Conservation (phyloP, 1,140 invertebrate species). For the Babylonia areolata region DNA sequence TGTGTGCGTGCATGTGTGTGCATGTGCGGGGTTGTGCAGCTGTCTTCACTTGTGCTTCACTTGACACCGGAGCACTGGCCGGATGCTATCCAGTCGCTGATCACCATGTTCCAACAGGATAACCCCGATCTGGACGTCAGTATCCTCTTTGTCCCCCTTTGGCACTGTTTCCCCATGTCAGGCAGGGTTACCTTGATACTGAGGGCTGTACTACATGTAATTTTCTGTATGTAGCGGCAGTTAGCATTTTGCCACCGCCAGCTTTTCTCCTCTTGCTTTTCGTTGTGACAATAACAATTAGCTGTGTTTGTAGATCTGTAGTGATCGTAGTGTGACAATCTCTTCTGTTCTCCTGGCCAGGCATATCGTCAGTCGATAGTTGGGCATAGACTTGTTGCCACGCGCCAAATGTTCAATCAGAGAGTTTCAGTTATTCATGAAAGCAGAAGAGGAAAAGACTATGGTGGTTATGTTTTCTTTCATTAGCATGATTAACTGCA, state of each 20-base stretch:
- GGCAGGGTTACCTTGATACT: background rate
- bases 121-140: conserved; percentile 78
- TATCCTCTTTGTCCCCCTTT: background rate
- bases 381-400: background rate
- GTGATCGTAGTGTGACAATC: conserved; percentile 13
- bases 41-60: conserved; percentile 83
- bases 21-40: conserved; percentile 76
- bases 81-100: conserved; percentile 81
- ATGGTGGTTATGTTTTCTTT: background rate
- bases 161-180: background rate
- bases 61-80: conserved; percentile 81
- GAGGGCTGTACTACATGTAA: conserved; percentile 3
- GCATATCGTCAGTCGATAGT: background rate
- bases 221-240: background rate
- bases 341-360: background rate
- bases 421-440: background rate
- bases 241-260: conserved; percentile 25
- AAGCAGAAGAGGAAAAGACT: background rate
- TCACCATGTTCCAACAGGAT: conserved; percentile 81
- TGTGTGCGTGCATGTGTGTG: background rate
- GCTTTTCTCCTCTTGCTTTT: conserved; percentile 5
- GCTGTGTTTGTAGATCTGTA: conserved; percentile 13
- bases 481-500: conserved; percentile 31
- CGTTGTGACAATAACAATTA: conserved; percentile 23
- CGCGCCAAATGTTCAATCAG: background rate